Conservation (phyloP, 2,888 invertebrate species). For the Melipona bicolor region DNA sequence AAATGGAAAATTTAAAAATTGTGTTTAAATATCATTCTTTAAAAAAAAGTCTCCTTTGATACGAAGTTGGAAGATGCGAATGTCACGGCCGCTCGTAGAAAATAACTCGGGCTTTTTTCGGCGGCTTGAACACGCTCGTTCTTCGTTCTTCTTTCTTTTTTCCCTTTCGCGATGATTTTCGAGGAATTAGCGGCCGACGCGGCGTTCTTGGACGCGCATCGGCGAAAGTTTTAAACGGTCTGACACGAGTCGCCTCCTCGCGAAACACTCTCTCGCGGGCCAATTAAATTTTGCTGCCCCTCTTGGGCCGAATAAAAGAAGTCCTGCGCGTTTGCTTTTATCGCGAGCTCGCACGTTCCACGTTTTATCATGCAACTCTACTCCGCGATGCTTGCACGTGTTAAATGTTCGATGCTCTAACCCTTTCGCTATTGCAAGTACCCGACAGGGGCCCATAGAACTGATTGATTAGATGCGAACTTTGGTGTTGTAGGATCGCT, state of each 20-base stretch:
- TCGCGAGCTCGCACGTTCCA: neutral
- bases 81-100: neutral
- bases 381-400: neutral
- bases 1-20: no score
- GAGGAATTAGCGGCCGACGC: conserved; percentile 30
- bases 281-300: conserved; percentile 56
- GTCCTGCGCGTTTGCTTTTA: conserved; percentile 20
- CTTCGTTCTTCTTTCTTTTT: neutral
- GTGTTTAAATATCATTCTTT: no score
- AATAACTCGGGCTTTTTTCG: conserved; percentile 20
- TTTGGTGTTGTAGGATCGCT: no score
- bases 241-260: conserved; percentile 33
- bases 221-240: conserved; percentile 63
- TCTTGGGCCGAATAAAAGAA: conserved; percentile 37
- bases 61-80: no score
- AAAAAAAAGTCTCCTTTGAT: no score
- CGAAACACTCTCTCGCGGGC: conserved; percentile 24
- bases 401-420: neutral
- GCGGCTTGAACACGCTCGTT: neutral
- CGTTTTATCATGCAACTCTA: neutral
- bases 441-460: no score
- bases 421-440: no score
- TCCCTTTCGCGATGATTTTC: conserved; percentile 22
- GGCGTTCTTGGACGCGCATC: conserved; percentile 18
- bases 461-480: no score